These are phyloP conservation scores for Suillia variegata DNA, from an alignment of 2,888 invertebrate species.

Conservation along the genomic window DNA sequence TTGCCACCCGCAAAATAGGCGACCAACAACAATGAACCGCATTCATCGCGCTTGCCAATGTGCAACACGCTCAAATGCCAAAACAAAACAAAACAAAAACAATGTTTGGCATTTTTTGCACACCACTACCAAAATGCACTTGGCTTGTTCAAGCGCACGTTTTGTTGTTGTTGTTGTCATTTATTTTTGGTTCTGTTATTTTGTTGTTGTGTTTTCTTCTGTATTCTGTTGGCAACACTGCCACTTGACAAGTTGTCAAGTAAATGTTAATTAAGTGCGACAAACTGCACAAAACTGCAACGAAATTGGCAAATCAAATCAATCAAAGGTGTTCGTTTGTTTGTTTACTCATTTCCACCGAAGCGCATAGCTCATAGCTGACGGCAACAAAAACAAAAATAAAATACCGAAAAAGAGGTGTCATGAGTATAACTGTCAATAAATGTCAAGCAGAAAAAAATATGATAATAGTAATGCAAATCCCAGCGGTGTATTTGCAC, in stretches of 20 bases:
- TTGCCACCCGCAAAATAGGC: not conserved
- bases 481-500: constrained; percentile 2
- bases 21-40: not conserved
- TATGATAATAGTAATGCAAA: constrained; percentile 8
- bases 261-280: constrained; percentile 34
- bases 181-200: not conserved
- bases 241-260: constrained; percentile 32
- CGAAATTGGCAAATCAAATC: constrained; percentile 39
- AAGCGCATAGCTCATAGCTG: not conserved
- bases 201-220: not conserved
- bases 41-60: not conserved
- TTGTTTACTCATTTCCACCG: constrained; percentile 19
- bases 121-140: not conserved
- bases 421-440: not conserved
- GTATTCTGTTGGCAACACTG: not conserved
- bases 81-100: no score
- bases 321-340: constrained; percentile 42
- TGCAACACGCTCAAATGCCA: not conserved
- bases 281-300: constrained; percentile 19
- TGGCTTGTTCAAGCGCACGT: constrained; percentile 7
- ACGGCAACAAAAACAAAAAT: not conserved
- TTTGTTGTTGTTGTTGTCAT: constrained; percentile 1
- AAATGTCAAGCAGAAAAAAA: not conserved
- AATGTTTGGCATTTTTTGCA: constrained; percentile 4
- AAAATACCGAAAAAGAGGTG: not conserved